Base-by-base conservation (phyloP, 2,797 vertebrate genomes). In the Euthynnus affinis region DNA sequence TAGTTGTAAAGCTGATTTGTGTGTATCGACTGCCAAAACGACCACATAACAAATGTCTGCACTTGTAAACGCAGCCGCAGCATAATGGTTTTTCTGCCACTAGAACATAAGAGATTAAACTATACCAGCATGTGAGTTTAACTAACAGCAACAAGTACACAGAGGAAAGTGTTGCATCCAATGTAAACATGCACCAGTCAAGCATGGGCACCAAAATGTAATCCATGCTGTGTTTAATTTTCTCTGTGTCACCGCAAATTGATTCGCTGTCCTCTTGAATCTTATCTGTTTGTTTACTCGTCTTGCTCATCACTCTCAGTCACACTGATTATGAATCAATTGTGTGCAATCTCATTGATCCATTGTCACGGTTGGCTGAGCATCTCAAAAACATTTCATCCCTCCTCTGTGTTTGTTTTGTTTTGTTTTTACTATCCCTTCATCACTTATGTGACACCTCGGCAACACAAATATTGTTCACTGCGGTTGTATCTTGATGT, bases 1-100 rank as follows among this genome's bases (percentile, higher is more conserved):
- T 86, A 80, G 87, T 71, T 86, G 81, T 90, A 90, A 91, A 91
- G 81, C 77, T 90, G 90, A 88, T 91, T 89, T 93, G 84, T 92
- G 85, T 84, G 70, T 23, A 80, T 62, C 12, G 68, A 62, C 85
- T 90, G 89, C 87, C 87, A 92, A 89, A 88, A 87, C 32, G 20
- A 80, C 84, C 85, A 80, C 84, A 81, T 82, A 88, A 91, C 83
- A 91, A 91, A 89, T 88, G 89, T 69, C 55, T 80, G 74, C 72
- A 66, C 74, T 86, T 81, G 80, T 85, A 87, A 89, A 90, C 82
- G 83, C 71, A 87, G 85, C 80, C 55, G 74, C 56, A 71, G 76
- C 51, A 15, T 78, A 85, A 82, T 84, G 67, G 57, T 81, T 85
- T 85, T 85, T 80, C 82, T 84, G 80, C 76, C 81, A 84, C 79